Evolutionary conservation across 2,113 vertebrate genomes (phyloP).

Genomic region (Chionomys nivalis): DNA sequence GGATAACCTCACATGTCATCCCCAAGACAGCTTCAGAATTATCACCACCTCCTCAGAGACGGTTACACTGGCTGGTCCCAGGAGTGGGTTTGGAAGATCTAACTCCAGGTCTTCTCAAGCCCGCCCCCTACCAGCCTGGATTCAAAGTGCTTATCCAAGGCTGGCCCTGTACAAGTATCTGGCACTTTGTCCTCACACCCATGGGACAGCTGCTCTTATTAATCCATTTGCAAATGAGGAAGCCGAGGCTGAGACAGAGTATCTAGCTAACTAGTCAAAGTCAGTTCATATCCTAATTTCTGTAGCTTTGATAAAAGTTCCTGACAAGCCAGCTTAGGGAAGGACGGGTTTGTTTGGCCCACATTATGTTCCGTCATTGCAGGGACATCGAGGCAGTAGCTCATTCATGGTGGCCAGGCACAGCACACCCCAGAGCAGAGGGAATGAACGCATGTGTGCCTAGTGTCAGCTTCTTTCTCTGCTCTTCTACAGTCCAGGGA

Average conservation of each 20-base stretch:
- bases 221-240: not conserved
- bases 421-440: not conserved
- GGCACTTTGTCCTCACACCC: not conserved
- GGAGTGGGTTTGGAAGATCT: too few species aligned
- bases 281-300: not conserved
- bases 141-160: not conserved
- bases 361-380: too few species aligned
- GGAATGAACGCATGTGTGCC: not conserved
- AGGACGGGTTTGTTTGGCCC: not conserved
- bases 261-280: not conserved
- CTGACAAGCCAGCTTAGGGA: too few species aligned
- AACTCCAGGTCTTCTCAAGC: not conserved
- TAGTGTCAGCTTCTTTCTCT: not conserved
- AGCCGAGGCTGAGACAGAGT: not conserved
- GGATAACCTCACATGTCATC: not conserved
- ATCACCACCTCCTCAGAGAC: not conserved
- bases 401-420: too few species aligned
- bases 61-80: too few species aligned
- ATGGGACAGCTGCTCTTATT: not conserved
- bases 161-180: not conserved
- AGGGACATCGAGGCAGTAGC: not conserved
- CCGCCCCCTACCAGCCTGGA: too few species aligned
- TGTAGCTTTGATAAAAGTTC: too few species aligned
- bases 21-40: not conserved
- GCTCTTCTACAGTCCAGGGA: not conserved